Evolutionary conservation across 1,140 invertebrate species (phyloP).

Genomic region (Conus ventricosus): DNA sequence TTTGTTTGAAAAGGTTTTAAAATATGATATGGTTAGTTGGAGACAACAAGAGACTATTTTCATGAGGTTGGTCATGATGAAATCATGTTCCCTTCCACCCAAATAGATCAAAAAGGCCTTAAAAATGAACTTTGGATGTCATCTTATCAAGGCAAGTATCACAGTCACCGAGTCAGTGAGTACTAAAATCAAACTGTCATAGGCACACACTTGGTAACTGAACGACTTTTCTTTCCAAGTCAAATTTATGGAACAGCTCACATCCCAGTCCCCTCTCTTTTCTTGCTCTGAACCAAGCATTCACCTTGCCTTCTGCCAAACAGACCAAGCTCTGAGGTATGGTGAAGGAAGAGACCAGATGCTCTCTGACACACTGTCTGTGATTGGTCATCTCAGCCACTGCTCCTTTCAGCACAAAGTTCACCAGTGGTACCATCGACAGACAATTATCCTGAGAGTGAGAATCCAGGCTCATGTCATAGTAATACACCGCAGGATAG

Average conservation of each 20-base stretch:
- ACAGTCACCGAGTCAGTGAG: no score
- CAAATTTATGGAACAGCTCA: background rate
- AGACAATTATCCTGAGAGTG: background rate
- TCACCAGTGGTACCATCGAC: slow-evolving; percentile 9
- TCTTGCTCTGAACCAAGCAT: background rate
- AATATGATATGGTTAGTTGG: no score
- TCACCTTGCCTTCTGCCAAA: background rate
- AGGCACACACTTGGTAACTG: slow-evolving; percentile 24
- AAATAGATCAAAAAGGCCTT: no score
- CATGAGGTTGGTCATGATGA: no score
- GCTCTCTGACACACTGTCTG: background rate
- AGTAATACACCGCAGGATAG: slow-evolving; percentile 33
- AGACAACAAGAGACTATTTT: no score
- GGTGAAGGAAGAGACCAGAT: background rate
- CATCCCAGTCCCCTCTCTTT: background rate
- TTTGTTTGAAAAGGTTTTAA: no score
- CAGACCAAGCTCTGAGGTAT: slow-evolving; percentile 5
- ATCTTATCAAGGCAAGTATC: no score
- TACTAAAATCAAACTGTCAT: background rate
- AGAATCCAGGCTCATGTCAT: slow-evolving; percentile 1
- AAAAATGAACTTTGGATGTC: no score
- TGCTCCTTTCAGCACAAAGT: slow-evolving; percentile 6
- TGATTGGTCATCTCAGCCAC: background rate
- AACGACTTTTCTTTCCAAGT: slow-evolving; percentile 9
- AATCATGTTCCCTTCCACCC: no score